Evolutionary conservation across 2,113 vertebrate genomes (phyloP).

Genomic region (Cichladusa arquata): DNA sequence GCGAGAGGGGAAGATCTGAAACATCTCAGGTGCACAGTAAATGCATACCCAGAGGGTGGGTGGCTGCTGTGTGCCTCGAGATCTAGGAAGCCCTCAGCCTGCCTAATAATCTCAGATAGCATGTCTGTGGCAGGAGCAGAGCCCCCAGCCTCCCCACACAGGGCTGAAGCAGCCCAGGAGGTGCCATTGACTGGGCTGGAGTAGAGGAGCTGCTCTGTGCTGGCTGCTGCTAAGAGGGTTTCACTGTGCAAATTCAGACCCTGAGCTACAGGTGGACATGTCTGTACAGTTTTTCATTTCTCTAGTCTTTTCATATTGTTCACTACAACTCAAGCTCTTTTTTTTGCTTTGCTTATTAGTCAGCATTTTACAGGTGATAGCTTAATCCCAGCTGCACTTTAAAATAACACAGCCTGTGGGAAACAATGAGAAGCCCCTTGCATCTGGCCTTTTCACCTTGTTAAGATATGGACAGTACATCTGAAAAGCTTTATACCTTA

Average conservation of each 20-base stretch:
- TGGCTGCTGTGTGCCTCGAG: fast-evolving
- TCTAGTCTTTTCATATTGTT: neutral
- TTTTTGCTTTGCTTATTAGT: neutral
- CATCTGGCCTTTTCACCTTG: neutral
- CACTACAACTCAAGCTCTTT: neutral
- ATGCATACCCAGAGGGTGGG: neutral
- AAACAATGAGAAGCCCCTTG: neutral
- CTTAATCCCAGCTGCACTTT: neutral
- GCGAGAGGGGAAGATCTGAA: neutral
- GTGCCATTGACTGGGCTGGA: neutral
- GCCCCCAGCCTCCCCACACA: too few species aligned
- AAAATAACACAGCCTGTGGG: neutral
- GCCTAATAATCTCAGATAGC: neutral
- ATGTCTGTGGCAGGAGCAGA: neutral
- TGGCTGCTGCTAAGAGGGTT: neutral
- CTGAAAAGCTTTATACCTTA: neutral
- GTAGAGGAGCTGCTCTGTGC: neutral
- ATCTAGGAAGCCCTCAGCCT: neutral
- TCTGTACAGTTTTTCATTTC: neutral
- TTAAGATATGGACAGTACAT: neutral
- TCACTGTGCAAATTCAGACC: neutral
- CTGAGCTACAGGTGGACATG: neutral
- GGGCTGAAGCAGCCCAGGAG: neutral
- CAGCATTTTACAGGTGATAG: neutral
- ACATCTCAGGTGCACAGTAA: neutral